Conservation (phyloP, 2,888 invertebrate genomes). For the Pollenia amentaria region DNA sequence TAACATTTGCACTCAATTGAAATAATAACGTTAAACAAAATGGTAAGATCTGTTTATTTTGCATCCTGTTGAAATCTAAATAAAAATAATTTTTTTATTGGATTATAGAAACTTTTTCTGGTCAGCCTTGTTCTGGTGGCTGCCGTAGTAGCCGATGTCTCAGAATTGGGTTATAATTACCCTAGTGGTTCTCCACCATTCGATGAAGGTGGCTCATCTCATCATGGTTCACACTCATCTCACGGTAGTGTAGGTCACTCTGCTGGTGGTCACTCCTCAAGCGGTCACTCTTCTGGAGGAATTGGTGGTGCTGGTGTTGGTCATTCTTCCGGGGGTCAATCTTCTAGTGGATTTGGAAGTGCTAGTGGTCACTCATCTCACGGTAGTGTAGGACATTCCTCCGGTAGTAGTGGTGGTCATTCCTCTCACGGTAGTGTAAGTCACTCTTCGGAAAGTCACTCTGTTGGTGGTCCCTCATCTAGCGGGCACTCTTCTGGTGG, state of each 20-base stretch:
- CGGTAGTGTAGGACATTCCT: not conserved
- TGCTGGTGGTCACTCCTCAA: not conserved
- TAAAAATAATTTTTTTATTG: not conserved
- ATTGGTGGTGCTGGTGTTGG: not conserved
- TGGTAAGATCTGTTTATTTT: constrained; percentile 44
- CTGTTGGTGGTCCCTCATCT: not conserved
- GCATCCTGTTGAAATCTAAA: not conserved
- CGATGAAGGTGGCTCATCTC: constrained; percentile 20
- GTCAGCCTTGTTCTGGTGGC: constrained; percentile 68
- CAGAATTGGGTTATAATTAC: constrained; percentile 74
- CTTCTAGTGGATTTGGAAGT: not conserved
- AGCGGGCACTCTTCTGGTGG: not conserved
- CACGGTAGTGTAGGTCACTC: not conserved
- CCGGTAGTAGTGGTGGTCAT: not conserved
- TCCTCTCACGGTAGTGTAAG: constrained; percentile 1
- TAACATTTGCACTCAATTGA: constrained; percentile 50
- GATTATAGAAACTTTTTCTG: constrained; percentile 70
- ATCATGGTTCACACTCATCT: not conserved
- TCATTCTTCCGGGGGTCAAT: not conserved
- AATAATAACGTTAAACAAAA: constrained; percentile 52
- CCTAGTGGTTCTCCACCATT: constrained; percentile 34
- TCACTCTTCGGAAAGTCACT: constrained; percentile 6
- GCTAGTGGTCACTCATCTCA: not conserved
- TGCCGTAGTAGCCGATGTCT: constrained; percentile 73
- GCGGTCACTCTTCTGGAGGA: not conserved